Conservation (phyloP, 1,140 invertebrate species). For the Heliconius eleuchia region DNA sequence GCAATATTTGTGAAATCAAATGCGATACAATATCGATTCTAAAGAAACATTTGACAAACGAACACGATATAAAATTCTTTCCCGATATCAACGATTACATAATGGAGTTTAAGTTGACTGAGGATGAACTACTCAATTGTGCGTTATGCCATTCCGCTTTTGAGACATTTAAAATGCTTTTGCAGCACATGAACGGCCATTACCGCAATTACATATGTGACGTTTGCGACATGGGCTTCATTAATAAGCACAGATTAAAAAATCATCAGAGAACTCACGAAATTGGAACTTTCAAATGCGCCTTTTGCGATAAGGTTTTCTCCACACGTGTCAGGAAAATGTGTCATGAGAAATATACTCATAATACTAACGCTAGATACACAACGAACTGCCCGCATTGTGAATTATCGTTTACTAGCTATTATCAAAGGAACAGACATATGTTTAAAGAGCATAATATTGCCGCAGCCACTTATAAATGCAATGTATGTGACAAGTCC, state of each 20-base stretch:
- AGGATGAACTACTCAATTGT: conserved; percentile 56
- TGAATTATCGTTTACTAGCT: conserved; percentile 62
- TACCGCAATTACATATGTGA: conserved; percentile 87
- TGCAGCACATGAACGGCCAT: conserved; percentile 76
- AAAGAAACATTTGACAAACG: conserved; percentile 54
- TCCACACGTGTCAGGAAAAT: conserved; percentile 56
- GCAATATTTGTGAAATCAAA: conserved; percentile 51
- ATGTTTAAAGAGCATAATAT: conserved; percentile 65
- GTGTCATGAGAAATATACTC: conserved; percentile 68
- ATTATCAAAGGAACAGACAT: conserved; percentile 68
- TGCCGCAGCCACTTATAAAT: conserved; percentile 56
- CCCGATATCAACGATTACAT: conserved; percentile 63
- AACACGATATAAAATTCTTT: conserved; percentile 63
- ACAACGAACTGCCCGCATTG: conserved; percentile 68
- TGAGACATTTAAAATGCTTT: conserved; percentile 69
- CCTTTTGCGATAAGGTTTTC: conserved; percentile 74
- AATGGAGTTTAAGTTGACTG: conserved; percentile 64
- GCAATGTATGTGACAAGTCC: conserved; percentile 69
- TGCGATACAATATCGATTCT: conserved; percentile 49
- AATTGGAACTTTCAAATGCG: conserved; percentile 63
- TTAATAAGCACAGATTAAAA: conserved; percentile 77
- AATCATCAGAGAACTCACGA: conserved; percentile 76
- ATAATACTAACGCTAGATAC: conserved; percentile 60
- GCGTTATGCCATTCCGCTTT: conserved; percentile 61
- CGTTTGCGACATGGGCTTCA: conserved; percentile 88